Conservation (phyloP, 2,797 vertebrate species). For the Protonibea diacanthus region DNA sequence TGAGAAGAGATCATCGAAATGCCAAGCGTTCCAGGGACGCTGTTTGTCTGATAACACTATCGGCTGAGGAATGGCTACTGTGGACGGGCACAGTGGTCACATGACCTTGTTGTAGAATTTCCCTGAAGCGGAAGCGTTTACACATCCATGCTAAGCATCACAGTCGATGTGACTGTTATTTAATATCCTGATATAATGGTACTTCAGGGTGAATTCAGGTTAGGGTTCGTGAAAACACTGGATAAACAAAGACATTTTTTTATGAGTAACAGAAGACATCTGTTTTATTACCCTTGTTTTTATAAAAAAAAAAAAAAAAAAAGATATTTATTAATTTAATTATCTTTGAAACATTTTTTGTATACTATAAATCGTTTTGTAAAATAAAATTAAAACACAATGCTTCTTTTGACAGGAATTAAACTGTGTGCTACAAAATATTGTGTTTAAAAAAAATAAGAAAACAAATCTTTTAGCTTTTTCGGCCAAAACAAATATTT, state of each 20-base stretch:
- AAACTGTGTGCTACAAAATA: neutral
- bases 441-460: neutral
- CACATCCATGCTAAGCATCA: constrained; percentile 59
- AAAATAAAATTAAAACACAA: neutral
- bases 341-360: neutral
- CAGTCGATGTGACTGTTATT: constrained; percentile 56
- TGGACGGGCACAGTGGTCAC: constrained; percentile 78
- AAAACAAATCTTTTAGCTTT: neutral
- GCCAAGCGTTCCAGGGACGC: constrained; percentile 81
- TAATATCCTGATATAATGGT: constrained; percentile 43
- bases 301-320: constrained; percentile 20
- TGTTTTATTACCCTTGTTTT: neutral
- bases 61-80: constrained; percentile 82
- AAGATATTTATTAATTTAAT: neutral
- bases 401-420: neutral
- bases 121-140: constrained; percentile 67
- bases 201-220: constrained; percentile 15
- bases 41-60: constrained; percentile 80
- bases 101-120: constrained; percentile 79
- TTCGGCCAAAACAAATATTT: constrained; percentile 7
- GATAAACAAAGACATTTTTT: neutral
- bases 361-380: neutral
- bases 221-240: constrained; percentile 16
- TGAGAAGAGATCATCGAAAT: constrained; percentile 80
- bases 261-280: neutral